These are phyloP conservation scores for Calameuta filiformis DNA, from an alignment of 2,888 invertebrate genomes.

Conservation along the genomic window DNA sequence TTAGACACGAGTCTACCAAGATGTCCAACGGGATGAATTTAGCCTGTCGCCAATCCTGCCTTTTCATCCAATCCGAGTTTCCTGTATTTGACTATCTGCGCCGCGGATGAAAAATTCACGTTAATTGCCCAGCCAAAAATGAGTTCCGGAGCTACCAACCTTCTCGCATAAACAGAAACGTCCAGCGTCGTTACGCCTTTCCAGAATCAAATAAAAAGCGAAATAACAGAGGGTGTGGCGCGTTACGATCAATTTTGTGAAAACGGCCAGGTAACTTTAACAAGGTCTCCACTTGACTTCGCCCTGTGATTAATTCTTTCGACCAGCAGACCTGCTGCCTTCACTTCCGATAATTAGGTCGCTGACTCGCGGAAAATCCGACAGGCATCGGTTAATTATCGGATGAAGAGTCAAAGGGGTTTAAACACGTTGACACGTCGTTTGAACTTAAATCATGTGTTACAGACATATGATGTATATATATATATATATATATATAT, in stretches of 20 bases:
- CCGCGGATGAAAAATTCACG: background rate
- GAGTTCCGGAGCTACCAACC: background rate
- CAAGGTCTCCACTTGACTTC: background rate
- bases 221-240: background rate
- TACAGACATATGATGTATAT: background rate
- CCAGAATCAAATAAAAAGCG: background rate
- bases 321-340: background rate
- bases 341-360: background rate
- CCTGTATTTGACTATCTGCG: background rate
- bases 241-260: background rate
- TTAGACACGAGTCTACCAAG: background rate
- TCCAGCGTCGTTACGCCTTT: background rate
- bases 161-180: background rate
- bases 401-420: background rate
- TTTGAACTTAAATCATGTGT: background rate
- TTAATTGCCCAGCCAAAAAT: background rate
- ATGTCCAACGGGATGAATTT: background rate
- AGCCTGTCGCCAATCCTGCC: background rate
- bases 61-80: background rate
- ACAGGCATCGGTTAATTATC: background rate
- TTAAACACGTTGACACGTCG: background rate
- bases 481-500: too few species aligned
- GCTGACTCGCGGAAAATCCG: background rate
- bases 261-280: background rate
- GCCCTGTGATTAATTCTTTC: background rate